These are phyloP conservation scores for Phocoena phocoena DNA, from an alignment of 2,113 vertebrate species.

Conservation along the genomic window DNA sequence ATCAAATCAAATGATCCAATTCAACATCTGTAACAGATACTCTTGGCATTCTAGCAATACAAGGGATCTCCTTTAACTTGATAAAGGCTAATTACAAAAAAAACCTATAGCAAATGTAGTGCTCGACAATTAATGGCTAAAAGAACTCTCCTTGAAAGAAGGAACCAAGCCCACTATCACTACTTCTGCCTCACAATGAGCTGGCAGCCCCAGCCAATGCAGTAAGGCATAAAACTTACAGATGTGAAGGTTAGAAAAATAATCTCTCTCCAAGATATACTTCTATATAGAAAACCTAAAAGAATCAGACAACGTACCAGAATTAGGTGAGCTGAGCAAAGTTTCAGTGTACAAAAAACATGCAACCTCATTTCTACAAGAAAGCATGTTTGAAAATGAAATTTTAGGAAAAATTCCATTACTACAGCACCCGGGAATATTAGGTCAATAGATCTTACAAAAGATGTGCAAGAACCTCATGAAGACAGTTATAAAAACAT, in stretches of 20 bases:
- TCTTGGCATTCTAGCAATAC: neutral
- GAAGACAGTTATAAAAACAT: neutral
- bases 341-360: neutral
- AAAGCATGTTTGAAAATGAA: neutral
- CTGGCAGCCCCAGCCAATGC: neutral
- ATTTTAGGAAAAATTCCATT: neutral
- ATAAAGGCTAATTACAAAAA: neutral
- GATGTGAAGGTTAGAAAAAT: neutral
- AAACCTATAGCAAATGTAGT: neutral
- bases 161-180: neutral
- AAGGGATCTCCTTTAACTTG: neutral
- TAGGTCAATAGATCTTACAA: neutral
- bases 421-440: neutral
- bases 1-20: conserved; percentile 20
- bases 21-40: conserved; percentile 18
- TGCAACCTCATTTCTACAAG: neutral
- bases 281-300: neutral
- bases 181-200: neutral
- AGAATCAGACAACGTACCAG: neutral
- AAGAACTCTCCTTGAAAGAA: neutral
- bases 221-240: neutral
- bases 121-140: neutral
- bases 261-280: neutral
- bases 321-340: neutral
- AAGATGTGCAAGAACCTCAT: neutral